phyloP scores from a whole-genome alignment of 1,140 invertebrate genomes.

The Archivesica marissinica region DNA sequence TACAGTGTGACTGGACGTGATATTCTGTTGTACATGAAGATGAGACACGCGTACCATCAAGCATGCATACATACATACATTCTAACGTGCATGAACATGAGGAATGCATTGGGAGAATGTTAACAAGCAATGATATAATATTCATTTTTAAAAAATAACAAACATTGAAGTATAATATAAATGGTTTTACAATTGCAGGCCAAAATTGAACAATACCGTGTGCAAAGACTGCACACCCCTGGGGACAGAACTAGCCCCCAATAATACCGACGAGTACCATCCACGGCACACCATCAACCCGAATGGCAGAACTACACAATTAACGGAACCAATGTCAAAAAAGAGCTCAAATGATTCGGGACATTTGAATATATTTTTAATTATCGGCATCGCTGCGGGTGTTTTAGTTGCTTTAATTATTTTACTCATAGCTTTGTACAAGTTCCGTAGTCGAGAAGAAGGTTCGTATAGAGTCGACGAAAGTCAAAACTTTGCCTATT shows the following conservation, averaged over 20 bases:
- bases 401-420: constrained; percentile 96
- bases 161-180: too few relatives aligned
- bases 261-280: constrained; percentile 9
- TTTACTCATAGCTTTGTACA: constrained; percentile 94
- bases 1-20: too few relatives aligned
- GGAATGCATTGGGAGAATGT: too few relatives aligned
- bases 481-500: constrained; percentile 85
- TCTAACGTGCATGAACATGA: too few relatives aligned
- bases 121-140: too few relatives aligned
- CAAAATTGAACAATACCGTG: neutral
- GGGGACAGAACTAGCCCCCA: constrained; percentile 3
- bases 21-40: too few relatives aligned
- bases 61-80: too few relatives aligned
- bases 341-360: constrained; percentile 43
- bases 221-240: constrained; percentile 19
- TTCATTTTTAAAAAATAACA: too few relatives aligned
- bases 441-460: constrained; percentile 94
- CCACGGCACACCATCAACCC: neutral
- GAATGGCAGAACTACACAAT: constrained; percentile 15
- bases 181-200: too few relatives aligned
- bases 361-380: constrained; percentile 84
- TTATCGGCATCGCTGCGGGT: constrained; percentile 95
- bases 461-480: constrained; percentile 96
- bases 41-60: too few relatives aligned
- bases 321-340: neutral